phyloP scores from a whole-genome alignment of 2,888 invertebrate genomes.

The Mystacides longicornis region DNA sequence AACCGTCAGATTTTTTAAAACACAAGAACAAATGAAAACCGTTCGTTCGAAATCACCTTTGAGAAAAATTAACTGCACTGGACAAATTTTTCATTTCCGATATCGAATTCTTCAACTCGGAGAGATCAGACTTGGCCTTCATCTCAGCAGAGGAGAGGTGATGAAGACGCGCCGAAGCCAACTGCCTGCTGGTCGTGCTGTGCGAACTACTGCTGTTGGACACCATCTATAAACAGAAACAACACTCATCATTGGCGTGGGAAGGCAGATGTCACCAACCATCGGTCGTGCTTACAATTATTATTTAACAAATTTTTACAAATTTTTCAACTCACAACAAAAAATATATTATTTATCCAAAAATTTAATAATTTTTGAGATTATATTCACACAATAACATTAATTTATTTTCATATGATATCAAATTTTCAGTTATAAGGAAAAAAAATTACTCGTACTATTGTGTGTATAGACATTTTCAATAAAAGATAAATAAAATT shows the following conservation, averaged over 20 bases:
- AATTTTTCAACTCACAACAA: too few relatives aligned
- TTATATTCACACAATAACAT: too few relatives aligned
- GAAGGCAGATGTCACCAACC: slow-evolving; percentile 6
- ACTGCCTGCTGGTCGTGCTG: slow-evolving; percentile 51
- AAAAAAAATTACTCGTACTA: too few relatives aligned
- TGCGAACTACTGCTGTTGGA: slow-evolving; percentile 52
- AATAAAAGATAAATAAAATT: too few relatives aligned
- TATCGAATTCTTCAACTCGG: slow-evolving; percentile 75
- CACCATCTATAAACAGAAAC: slow-evolving; percentile 38
- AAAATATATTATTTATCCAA: too few relatives aligned
- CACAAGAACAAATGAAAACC: neutral
- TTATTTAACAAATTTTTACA: too few relatives aligned
- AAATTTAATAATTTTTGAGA: too few relatives aligned
- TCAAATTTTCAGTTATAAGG: too few relatives aligned
- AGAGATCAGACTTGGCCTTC: slow-evolving; percentile 74
- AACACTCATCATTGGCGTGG: slow-evolving; percentile 22
- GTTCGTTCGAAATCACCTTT: slow-evolving; percentile 23
- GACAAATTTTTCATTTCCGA: slow-evolving; percentile 77
- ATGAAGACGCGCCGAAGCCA: slow-evolving; percentile 43
- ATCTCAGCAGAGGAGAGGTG: slow-evolving; percentile 60
- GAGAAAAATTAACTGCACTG: slow-evolving; percentile 30
- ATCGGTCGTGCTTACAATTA: too few relatives aligned
- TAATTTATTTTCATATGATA: too few relatives aligned
- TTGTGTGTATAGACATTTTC: too few relatives aligned
- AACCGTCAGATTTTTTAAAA: neutral